Conservation (phyloP, 1,140 invertebrate genomes). For the Oncopodura yosiiana region DNA sequence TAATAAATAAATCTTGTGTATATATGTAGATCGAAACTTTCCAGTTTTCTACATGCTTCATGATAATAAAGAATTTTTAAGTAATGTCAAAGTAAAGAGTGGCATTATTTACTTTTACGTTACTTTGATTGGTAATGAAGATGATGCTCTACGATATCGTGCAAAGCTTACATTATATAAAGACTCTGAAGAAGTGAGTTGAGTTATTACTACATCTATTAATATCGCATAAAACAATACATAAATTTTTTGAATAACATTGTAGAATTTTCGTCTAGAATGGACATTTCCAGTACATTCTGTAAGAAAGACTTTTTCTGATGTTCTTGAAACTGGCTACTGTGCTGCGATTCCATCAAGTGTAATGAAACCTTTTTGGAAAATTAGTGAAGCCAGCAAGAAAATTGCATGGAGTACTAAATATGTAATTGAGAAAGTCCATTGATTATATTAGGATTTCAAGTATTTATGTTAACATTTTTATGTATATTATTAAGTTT, state of each 20-base stretch:
- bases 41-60: conserved; percentile 3
- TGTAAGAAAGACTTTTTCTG: background rate
- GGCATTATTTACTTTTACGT: conserved; percentile 4
- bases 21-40: background rate
- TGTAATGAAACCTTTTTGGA: background rate
- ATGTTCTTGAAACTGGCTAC: background rate
- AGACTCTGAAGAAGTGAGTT: background rate
- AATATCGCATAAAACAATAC: background rate
- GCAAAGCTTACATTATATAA: background rate
- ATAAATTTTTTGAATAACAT: background rate
- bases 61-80: conserved; percentile 3
- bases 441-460: no score
- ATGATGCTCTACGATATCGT: background rate
- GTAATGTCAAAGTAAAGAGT: conserved; percentile 1
- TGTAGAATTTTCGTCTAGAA: background rate
- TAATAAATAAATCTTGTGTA: no score
- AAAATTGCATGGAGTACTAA: conserved; percentile 8
- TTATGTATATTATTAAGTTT: no score
- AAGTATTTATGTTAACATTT: no score
- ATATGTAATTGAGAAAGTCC: no score
- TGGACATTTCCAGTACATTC: conserved; percentile 10
- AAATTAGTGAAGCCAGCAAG: background rate
- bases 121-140: background rate
- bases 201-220: background rate
- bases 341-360: background rate